Conservation (phyloP, 2,888 invertebrate species). For the Dysmachus trigonus region DNA sequence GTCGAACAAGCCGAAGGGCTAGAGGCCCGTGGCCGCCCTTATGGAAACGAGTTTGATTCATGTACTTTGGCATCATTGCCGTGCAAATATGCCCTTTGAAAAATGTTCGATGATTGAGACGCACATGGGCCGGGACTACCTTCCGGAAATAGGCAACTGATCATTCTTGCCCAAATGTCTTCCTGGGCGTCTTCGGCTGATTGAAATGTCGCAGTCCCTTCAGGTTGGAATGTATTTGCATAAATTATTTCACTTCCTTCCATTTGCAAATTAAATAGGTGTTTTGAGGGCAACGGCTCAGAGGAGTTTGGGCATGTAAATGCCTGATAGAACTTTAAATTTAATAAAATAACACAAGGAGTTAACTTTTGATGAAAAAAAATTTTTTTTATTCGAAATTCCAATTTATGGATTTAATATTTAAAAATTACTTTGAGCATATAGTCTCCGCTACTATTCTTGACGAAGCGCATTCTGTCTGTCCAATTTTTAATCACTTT, state of each 20-base stretch:
- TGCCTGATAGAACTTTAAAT: too few relatives aligned
- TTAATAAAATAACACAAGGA: too few relatives aligned
- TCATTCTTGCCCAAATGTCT: neutral
- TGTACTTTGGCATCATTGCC: neutral
- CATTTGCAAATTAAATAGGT: neutral
- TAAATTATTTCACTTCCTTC: neutral
- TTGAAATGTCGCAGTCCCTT: neutral
- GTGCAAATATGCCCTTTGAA: conserved; percentile 9
- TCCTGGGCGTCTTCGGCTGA: neutral
- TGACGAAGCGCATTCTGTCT: too few relatives aligned
- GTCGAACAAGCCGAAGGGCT: neutral
- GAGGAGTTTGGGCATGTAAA: too few relatives aligned
- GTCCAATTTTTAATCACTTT: too few relatives aligned
- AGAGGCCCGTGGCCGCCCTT: neutral
- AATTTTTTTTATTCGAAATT: too few relatives aligned
- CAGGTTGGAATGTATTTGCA: neutral
- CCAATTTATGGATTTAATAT: too few relatives aligned
- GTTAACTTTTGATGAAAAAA: too few relatives aligned
- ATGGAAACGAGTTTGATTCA: conserved; percentile 28
- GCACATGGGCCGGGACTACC: neutral
- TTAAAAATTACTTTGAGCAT: too few relatives aligned
- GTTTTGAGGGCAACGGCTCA: neutral
- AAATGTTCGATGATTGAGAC: conserved; percentile 20
- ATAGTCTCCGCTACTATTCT: too few relatives aligned
- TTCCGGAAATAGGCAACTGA: neutral